Evolutionary conservation across 2,113 vertebrate species (phyloP).

Genomic region (Rhizomys pruinosus): DNA sequence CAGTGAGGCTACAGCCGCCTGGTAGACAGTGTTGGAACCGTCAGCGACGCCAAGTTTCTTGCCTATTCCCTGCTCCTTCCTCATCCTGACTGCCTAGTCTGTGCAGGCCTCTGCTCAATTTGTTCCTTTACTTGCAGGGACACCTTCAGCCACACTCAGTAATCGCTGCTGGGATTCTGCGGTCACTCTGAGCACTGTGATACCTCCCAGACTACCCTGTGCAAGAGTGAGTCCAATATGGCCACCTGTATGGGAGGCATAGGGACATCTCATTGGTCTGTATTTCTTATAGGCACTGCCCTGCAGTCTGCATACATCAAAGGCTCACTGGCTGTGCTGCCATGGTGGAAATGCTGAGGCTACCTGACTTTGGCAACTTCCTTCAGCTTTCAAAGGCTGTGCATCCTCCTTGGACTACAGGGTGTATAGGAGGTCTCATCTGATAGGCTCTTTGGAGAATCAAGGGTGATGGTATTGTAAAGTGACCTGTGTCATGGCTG

Average conservation of each 20-base stretch:
- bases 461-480: no score
- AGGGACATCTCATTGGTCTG: fast-evolving
- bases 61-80: background rate
- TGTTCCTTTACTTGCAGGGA: background rate
- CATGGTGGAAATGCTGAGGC: fast-evolving
- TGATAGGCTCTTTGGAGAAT: fast-evolving
- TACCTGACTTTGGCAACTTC: fast-evolving
- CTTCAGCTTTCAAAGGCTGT: background rate
- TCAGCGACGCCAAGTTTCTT: fast-evolving
- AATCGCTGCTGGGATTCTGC: background rate
- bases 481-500: no score
- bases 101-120: no score
- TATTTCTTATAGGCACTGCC: background rate
- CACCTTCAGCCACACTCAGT: no score
- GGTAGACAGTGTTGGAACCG: no score
- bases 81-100: no score
- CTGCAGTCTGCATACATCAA: background rate
- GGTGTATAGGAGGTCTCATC: fast-evolving
- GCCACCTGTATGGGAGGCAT: fast-evolving
- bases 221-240: fast-evolving
- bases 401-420: background rate
- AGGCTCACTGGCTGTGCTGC: fast-evolving
- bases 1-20: fast-evolving
- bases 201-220: fast-evolving
- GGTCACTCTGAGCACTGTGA: fast-evolving